Percentiles rank a stretch among this genome's conserved stretches.
Evolutionary conservation across 2,797 vertebrate genomes (phyloP).

Genomic region (Onychomys leucogaster): DNA sequence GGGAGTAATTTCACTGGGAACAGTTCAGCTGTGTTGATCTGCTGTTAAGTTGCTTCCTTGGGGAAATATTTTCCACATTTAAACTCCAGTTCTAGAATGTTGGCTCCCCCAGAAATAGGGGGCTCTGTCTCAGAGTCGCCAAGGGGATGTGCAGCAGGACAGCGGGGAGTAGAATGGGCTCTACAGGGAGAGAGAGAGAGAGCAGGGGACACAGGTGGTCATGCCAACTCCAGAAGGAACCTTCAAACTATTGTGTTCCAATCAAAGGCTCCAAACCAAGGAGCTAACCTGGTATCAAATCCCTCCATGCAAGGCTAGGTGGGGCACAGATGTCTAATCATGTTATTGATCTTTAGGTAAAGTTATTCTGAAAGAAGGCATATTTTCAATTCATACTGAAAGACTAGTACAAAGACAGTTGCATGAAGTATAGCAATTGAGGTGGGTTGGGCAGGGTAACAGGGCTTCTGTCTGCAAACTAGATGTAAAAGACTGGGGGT

Average conservation of each 20-base stretch:
- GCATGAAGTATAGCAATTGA: not conserved
- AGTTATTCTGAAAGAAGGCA: conserved; percentile 27
- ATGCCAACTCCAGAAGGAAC: not conserved
- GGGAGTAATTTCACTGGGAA: conserved; percentile 22
- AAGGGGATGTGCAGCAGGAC: not conserved
- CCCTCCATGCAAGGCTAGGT: not conserved
- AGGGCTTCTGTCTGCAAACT: not conserved
- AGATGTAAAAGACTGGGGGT: not conserved
- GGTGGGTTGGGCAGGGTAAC: not conserved
- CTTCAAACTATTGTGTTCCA: not conserved
- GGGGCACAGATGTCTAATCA: not conserved
- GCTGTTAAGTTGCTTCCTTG: not conserved
- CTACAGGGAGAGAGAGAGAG: not conserved
- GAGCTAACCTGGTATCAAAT: not conserved
- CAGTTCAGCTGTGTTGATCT: not conserved
- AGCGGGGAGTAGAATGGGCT: no score
- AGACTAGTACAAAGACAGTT: not conserved
- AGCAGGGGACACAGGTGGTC: not conserved
- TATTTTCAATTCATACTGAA: conserved; percentile 19
- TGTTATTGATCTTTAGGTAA: conserved; percentile 2
- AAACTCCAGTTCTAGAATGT: not conserved
- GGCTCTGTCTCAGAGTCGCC: not conserved
- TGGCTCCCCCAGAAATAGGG: not conserved
- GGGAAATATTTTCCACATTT: conserved; percentile 35
- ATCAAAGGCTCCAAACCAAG: not conserved